Base-by-base conservation (phyloP, 2,797 vertebrate species). In the Dermochelys coriacea region DNA sequence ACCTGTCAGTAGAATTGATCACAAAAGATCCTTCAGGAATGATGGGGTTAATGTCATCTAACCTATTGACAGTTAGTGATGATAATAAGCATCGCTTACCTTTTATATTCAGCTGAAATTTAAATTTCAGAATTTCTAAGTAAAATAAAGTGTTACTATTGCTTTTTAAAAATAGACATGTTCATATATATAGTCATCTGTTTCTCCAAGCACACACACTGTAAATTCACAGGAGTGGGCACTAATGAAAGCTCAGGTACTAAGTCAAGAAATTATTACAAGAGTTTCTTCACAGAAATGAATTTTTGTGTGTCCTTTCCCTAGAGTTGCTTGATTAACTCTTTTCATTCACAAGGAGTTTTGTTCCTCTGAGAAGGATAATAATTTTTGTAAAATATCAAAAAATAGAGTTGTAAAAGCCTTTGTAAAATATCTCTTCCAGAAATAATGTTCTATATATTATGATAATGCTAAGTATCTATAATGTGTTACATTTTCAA, bases 381-480 rank as follows among this genome's bases (percentile, higher is more conserved):
- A 25, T 37, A 87, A 71, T 61, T 84, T 85, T 21, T 37, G 31
- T 86, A 82, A 91, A 93, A 81, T 68, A 94, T 85, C 83, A 87
- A 91, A 79, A 37, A 91, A 92, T n/a, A 87, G 6, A 93, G 81
- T n/a, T 93, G 15, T 75, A 88, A 55, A 59, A 93, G 91, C 1
- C 10, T 45, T 25, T 68, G 82, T 78, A 96, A 95, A 64, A 91
- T 92, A 96, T 90, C 84, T 94, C 82, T 3, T 49, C 23, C 71
- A 81, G 92, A 91, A 94, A 81, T 82, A 91, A 68, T 1, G 9
- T 19, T 31, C 31, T 18, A 4, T n/a, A n/a, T 34, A 19, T n/a
- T 34, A n/a, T 19, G 34, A n/a, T 64, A 64, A 64, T n/a, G 61
- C 18, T n/a, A 64, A n/a, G 18, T 64, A 64, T n/a, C 64, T n/a